These are phyloP conservation scores for Ormyrus labotus DNA, from an alignment of 2,888 invertebrate genomes.

Conservation along the genomic window DNA sequence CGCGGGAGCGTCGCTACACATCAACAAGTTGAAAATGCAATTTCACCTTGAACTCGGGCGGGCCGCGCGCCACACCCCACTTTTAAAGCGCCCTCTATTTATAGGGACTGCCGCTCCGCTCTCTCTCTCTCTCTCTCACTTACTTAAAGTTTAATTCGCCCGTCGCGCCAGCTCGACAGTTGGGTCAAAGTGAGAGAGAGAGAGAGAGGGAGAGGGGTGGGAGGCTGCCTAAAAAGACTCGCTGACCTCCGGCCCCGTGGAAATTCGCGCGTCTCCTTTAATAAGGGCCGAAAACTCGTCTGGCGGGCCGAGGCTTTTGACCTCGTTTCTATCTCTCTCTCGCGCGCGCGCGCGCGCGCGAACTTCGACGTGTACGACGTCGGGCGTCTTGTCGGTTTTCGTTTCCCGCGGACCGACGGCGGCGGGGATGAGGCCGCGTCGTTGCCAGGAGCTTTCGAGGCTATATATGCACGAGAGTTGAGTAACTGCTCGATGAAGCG, in stretches of 20 bases:
- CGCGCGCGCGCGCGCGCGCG: neutral
- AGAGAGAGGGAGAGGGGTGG: neutral
- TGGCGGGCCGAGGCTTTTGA: conserved; percentile 43
- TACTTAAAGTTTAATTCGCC: conserved; percentile 22
- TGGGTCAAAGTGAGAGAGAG: too few relatives aligned
- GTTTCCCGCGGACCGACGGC: neutral
- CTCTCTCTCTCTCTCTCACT: neutral
- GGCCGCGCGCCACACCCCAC: conserved; percentile 54
- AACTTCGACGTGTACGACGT: conserved; percentile 12
- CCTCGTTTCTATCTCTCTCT: conserved; percentile 34
- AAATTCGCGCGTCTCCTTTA: conserved; percentile 6
- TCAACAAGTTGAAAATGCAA: conserved; percentile 58
- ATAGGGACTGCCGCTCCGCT: conserved; percentile 25
- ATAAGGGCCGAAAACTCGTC: conserved; percentile 17
- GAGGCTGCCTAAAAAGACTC: neutral
- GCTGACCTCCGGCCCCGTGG: neutral
- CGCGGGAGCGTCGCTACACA: conserved; percentile 29
- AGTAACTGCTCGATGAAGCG: too few relatives aligned
- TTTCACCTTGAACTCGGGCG: conserved; percentile 57
- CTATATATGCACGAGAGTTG: too few relatives aligned
- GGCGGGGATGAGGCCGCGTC: too few relatives aligned
- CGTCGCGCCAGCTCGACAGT: neutral
- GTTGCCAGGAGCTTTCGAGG: too few relatives aligned
- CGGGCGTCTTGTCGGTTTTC: conserved; percentile 17
- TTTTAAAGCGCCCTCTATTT: conserved; percentile 56